phyloP scores from a whole-genome alignment of 2,113 vertebrate species.

The Collichthys lucidus region DNA sequence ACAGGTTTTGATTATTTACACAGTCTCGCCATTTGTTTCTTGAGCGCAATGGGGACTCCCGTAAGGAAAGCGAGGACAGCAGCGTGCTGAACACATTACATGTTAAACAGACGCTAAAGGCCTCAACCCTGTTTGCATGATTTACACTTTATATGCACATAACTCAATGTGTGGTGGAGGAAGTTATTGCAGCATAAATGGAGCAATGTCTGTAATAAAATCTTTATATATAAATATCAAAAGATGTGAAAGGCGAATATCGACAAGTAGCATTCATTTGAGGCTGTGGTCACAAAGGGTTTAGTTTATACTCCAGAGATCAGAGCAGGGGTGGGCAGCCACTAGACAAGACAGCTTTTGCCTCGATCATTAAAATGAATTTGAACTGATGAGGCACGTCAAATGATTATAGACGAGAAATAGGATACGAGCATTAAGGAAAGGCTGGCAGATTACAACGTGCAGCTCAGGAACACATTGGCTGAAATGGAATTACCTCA shows the following conservation, averaged over 20 bases:
- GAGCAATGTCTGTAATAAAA: neutral
- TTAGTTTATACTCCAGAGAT: neutral
- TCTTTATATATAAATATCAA: neutral
- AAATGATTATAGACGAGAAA: neutral
- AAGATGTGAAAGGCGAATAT: constrained; percentile 8
- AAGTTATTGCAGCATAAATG: neutral
- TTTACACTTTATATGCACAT: neutral
- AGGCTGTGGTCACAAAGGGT: neutral
- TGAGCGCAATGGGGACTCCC: neutral
- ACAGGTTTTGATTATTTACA: neutral
- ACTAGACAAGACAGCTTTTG: neutral
- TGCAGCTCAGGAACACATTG: neutral
- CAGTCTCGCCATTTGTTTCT: neutral
- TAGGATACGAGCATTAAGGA: neutral
- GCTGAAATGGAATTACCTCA: neutral
- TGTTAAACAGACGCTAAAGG: neutral
- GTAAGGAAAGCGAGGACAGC: neutral
- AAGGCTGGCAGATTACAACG: neutral
- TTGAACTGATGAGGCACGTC: neutral
- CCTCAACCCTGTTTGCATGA: neutral
- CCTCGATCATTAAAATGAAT: constrained; percentile 43
- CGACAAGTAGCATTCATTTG: neutral
- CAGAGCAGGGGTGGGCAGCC: neutral
- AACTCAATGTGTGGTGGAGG: neutral
- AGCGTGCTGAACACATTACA: neutral